These are phyloP conservation scores for Opisthocomus hoazin DNA, from an alignment of 2,113 vertebrate species.

Conservation along the genomic window DNA sequence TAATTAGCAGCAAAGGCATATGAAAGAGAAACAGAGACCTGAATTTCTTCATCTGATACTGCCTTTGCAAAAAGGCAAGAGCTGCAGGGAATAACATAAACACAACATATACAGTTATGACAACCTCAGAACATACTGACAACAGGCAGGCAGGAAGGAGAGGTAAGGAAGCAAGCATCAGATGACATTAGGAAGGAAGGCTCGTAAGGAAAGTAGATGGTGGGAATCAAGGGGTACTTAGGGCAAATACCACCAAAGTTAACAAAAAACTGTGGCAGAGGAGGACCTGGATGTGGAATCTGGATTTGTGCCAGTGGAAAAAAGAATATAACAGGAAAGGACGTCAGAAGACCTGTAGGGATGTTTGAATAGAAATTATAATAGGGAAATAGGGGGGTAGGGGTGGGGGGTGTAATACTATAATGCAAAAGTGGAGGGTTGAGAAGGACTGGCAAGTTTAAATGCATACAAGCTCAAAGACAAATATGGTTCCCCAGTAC, in stretches of 20 bases:
- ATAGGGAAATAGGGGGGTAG: background rate
- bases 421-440: background rate
- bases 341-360: background rate
- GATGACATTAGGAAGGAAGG: background rate
- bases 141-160: background rate
- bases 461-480: background rate
- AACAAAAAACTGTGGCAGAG: background rate
- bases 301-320: background rate
- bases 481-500: background rate
- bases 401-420: background rate
- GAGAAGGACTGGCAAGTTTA: background rate
- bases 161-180: background rate
- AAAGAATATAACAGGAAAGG: background rate
- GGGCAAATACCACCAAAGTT: background rate
- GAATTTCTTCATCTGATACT: background rate
- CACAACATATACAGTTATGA: background rate
- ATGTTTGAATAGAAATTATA: background rate
- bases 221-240: background rate
- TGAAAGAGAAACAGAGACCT: background rate
- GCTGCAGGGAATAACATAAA: background rate
- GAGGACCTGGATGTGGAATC: background rate
- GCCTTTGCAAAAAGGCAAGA: background rate
- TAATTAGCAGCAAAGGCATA: background rate
- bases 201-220: background rate
- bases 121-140: background rate